phyloP scores from a whole-genome alignment of 2,797 vertebrate genomes.

The Falco berigora region DNA sequence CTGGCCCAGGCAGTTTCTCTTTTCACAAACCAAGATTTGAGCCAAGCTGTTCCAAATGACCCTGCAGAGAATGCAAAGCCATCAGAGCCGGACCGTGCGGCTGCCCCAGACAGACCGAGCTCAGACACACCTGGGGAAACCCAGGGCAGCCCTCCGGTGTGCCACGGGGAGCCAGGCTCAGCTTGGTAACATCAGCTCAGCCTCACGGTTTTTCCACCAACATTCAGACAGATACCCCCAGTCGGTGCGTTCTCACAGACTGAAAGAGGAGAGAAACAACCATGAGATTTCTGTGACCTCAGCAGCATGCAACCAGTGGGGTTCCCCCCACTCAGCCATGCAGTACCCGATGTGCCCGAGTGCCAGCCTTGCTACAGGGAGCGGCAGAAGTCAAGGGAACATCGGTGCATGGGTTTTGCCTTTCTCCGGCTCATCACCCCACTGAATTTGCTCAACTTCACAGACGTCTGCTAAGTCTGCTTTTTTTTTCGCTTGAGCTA shows the following conservation, averaged over 20 bases:
- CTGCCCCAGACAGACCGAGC: background rate
- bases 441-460: background rate
- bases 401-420: rapidly evolving
- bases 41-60: background rate
- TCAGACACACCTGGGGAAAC: background rate
- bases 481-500: background rate
- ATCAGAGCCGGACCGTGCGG: rapidly evolving
- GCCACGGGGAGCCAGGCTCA: background rate
- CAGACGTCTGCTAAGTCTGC: background rate
- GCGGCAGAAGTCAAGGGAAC: background rate
- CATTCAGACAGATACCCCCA: background rate
- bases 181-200: background rate
- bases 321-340: background rate
- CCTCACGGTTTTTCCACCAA: background rate
- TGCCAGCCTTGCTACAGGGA: background rate
- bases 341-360: background rate
- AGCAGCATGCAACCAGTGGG: background rate
- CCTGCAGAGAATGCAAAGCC: background rate
- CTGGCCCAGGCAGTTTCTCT: background rate
- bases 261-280: background rate
- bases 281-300: background rate
- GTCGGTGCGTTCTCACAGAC: background rate
- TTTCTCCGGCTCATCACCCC: background rate
- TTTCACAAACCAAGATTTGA: background rate
- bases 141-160: background rate